Percentiles rank a stretch among this genome's conserved stretches.
These are phyloP conservation scores for Cenopis cana DNA, from an alignment of 2,888 invertebrate species.

Conservation along the genomic window DNA sequence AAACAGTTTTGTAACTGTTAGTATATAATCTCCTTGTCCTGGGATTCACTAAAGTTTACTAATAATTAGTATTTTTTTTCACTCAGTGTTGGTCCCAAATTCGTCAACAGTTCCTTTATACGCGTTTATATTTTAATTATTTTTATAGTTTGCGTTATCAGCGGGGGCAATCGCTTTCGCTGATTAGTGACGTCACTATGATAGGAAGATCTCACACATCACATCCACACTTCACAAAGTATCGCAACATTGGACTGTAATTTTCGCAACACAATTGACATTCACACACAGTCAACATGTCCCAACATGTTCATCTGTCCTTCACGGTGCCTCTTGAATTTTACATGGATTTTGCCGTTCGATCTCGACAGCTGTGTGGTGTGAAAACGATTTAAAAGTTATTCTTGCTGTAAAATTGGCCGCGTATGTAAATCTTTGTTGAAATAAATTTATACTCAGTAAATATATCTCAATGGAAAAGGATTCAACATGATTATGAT, in stretches of 20 bases:
- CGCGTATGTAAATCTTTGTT: conserved; percentile 10
- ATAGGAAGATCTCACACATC: neutral
- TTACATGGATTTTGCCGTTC: conserved; percentile 40
- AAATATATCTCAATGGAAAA: neutral
- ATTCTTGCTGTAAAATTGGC: conserved; percentile 25
- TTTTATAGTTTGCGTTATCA: no score
- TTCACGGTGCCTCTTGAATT: conserved; percentile 37
- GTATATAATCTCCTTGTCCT: no score
- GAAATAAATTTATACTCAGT: neutral
- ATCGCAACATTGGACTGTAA: conserved; percentile 11
- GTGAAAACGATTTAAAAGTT: conserved; percentile 30
- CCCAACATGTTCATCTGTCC: conserved; percentile 42
- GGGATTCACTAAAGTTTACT: no score
- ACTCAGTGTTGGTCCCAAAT: no score
- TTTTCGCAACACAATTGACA: conserved; percentile 22
- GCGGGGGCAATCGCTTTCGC: no score
- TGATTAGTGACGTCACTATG: no score
- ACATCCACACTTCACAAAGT: neutral
- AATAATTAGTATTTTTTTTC: no score
- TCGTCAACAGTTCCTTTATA: no score
- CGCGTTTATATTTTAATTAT: no score
- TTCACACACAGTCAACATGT: conserved; percentile 27
- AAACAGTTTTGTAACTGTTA: no score
- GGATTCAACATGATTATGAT: neutral
- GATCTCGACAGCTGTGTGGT: conserved; percentile 25